Evolutionary conservation across 2,888 invertebrate genomes (phyloP).

Genomic region (Sinhomidia bicolor): DNA sequence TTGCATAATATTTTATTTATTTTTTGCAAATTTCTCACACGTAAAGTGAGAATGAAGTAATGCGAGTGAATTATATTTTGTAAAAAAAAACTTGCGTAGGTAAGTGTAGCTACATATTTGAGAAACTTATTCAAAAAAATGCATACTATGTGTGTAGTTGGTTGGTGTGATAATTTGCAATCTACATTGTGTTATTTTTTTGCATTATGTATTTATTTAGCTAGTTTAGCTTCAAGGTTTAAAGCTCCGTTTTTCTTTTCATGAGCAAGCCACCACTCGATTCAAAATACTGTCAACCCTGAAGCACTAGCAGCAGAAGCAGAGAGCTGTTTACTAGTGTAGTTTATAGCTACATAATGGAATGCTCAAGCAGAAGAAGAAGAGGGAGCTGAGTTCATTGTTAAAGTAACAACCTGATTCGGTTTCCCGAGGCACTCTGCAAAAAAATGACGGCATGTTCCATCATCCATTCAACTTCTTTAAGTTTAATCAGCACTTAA

Average conservation of each 20-base stretch:
- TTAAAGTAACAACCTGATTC: conserved; percentile 56
- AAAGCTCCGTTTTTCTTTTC: conserved; percentile 54
- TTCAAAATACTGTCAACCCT: conserved; percentile 49
- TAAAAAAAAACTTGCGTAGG: background rate
- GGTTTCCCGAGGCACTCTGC: conserved; percentile 57
- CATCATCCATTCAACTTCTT: background rate
- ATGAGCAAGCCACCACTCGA: conserved; percentile 7
- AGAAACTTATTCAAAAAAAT: background rate
- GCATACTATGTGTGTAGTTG: background rate
- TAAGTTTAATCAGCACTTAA: conserved; percentile 39
- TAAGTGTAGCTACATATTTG: background rate
- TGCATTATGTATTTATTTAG: background rate
- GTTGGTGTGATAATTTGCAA: too few species aligned
- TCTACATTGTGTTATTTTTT: background rate
- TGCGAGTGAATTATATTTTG: background rate
- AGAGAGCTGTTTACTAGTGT: too few species aligned
- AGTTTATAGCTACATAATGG: too few species aligned
- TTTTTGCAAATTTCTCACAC: conserved; percentile 7
- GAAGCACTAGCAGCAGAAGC: background rate
- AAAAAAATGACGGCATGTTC: conserved; percentile 26
- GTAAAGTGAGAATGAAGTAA: too few species aligned
- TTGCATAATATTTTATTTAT: too few species aligned
- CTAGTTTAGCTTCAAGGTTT: conserved; percentile 46
- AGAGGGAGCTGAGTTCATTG: conserved; percentile 15
- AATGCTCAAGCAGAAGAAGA: background rate